These are phyloP conservation scores for Hololepta plana DNA, from an alignment of 2,888 invertebrate species.

Conservation along the genomic window DNA sequence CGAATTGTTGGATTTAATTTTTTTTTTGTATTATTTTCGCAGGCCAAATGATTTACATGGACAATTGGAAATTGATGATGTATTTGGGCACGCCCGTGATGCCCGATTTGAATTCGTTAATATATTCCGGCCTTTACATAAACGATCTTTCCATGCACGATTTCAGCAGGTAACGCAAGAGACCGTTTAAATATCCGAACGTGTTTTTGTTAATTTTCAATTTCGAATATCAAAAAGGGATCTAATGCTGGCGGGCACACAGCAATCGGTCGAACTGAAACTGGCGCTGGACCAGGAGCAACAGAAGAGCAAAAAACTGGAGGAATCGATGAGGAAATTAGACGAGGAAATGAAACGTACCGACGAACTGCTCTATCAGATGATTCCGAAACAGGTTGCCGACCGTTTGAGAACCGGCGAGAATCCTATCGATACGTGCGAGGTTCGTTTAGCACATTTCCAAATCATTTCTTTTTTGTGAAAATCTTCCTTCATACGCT, in stretches of 20 bases:
- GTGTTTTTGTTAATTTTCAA: constrained; percentile 1
- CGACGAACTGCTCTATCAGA: constrained; percentile 90
- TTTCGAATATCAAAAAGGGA: constrained; percentile 52
- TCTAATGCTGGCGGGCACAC: constrained; percentile 88
- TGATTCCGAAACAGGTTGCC: constrained; percentile 97
- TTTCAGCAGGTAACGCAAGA: constrained; percentile 63
- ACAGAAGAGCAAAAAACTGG: constrained; percentile 87
- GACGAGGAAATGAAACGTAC: constrained; percentile 93
- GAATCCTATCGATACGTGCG: constrained; percentile 90
- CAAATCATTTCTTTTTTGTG: neutral
- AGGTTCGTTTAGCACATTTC: constrained; percentile 45
- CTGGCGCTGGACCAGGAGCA: constrained; percentile 91
- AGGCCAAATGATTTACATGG: constrained; percentile 99
- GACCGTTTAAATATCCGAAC: too few relatives aligned
- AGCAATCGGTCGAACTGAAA: constrained; percentile 92
- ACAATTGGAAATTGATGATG: constrained; percentile 95
- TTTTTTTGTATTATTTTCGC: constrained; percentile 11
- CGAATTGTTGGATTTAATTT: constrained; percentile 1
- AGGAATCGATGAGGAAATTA: constrained; percentile 89
- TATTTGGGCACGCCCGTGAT: constrained; percentile 92
- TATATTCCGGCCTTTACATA: constrained; percentile 86
- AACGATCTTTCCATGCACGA: constrained; percentile 99
- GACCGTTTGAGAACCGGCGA: constrained; percentile 86
- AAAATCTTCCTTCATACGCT: neutral
- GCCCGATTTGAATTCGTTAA: constrained; percentile 84